Base-by-base conservation (phyloP, 2,888 invertebrate genomes). In the Nephrotoma flavescens region DNA sequence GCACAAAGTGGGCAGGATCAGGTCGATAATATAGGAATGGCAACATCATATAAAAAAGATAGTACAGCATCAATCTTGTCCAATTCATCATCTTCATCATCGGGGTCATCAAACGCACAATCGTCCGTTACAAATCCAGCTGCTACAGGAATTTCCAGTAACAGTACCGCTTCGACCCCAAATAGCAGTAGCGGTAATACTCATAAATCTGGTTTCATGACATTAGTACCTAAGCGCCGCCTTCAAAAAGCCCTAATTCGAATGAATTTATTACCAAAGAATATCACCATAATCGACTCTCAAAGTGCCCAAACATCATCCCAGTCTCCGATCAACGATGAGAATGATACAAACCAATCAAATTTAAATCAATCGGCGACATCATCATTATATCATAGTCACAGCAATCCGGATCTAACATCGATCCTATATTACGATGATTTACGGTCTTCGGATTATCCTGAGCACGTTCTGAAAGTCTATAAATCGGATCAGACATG, bases 401-500 rank as follows among this genome's bases (percentile, higher is more conserved):
- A 96, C 90, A 97, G 97, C 90, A 97, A 97, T 92, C 97, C 97
- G 9, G 97, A 97, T 91, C 93, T 97, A 88, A 96, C 95, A 91
- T 95, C 95, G 87, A 93, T 95, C 6, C 15, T 84, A 9, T 96
- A 96, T 90, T 97, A 96, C 91, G 96, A 97, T 90, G 97, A 96
- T 89, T 92, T 94, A 86, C 94, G 95, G 89, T 94, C 95, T 86
- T 93, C 95, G 12, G 97, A 97, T 91, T 97, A 96, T 91, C 98
- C 99, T 3, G 99, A 99, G 91, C 98, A 99, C 92, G 99, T 99
- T 45, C 93, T 99, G 85, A 99, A 99, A 93, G 96, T 97, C 86
- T 99, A 95, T 92, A 97, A 96, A 92, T 96, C 97, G 42, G 99
- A 99, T 92, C 99, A 99, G 93, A 97, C 97, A 71, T 99, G 97